Percentiles rank a stretch among this genome's conserved stretches.
Conservation (phyloP, 2,113 vertebrate genomes). For the western clawed frog (Xenopus tropicalis) region UCB_Xtro_10.0 CM004450.2:11247501-11248000, state of each 20-base stretch:
- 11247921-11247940: not conserved
- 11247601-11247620: too few relatives aligned
- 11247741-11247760: not conserved
- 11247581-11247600: too few relatives aligned
- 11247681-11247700: not conserved
- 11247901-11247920: not conserved
- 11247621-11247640: too few relatives aligned
- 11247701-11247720: not conserved
- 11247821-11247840: not conserved
- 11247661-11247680: not conserved
- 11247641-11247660: too few relatives aligned
- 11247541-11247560: too few relatives aligned
- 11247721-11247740: slow-evolving; percentile 4
- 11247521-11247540: too few relatives aligned
- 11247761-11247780: slow-evolving; percentile 10
- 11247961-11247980: too few relatives aligned
- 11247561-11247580: too few relatives aligned
- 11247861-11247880: not conserved
- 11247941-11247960: not conserved
- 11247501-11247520: too few relatives aligned
- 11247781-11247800: slow-evolving; percentile 4
- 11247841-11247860: not conserved
- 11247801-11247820: slow-evolving; percentile 5
- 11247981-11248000: too few relatives aligned
- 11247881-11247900: not conserved